Conservation (phyloP, 2,888 invertebrate species). For the Bembecia ichneumoniformis region DNA sequence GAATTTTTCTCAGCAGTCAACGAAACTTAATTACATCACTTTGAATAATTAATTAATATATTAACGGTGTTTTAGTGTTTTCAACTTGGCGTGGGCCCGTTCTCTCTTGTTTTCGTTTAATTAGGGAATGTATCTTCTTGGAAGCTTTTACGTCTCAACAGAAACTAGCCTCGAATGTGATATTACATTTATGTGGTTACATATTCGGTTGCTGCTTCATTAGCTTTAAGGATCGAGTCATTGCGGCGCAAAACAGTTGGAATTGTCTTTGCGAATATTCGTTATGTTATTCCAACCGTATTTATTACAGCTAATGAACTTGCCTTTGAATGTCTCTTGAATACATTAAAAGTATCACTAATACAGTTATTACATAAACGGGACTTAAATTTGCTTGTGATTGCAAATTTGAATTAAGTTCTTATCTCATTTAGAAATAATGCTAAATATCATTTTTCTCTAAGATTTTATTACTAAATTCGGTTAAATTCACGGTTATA, state of each 20-base stretch:
- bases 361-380: too few relatives aligned
- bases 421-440: too few relatives aligned
- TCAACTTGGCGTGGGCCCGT: background rate
- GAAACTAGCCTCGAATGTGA: background rate
- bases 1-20: background rate
- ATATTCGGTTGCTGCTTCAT: background rate
- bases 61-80: slow-evolving; percentile 1
- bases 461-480: too few relatives aligned
- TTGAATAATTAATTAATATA: slow-evolving; percentile 6
- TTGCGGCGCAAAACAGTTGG: background rate
- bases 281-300: too few relatives aligned
- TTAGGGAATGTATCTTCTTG: slow-evolving; percentile 18
- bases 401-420: too few relatives aligned
- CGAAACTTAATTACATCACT: slow-evolving; percentile 9
- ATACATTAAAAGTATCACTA: too few relatives aligned
- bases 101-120: slow-evolving; percentile 28
- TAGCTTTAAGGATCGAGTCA: background rate
- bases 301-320: too few relatives aligned
- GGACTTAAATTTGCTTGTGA: too few relatives aligned
- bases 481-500: too few relatives aligned
- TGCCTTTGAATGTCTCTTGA: too few relatives aligned
- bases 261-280: background rate
- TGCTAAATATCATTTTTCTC: too few relatives aligned
- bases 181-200: background rate
- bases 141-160: background rate